phyloP scores from a whole-genome alignment of 2,888 invertebrate species.

The Tetranychus piercei region DNA sequence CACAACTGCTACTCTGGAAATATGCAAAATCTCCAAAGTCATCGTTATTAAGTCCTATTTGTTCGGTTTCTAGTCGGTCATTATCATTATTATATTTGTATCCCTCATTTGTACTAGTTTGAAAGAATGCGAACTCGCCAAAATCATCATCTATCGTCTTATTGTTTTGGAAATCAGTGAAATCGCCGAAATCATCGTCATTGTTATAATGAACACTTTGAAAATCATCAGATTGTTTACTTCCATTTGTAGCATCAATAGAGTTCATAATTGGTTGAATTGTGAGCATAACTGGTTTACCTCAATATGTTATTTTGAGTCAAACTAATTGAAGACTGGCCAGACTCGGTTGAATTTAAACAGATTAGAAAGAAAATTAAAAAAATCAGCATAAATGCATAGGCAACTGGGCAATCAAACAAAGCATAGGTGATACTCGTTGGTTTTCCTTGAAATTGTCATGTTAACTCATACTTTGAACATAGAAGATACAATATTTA shows the following conservation, averaged over 20 bases:
- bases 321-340: neutral
- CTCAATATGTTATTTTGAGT: neutral
- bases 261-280: slow-evolving; percentile 1
- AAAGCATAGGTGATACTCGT: neutral
- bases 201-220: neutral
- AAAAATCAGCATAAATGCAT: neutral
- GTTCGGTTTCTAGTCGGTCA: neutral
- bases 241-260: neutral
- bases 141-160: neutral
- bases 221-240: neutral
- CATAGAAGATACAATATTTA: neutral
- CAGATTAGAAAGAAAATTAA: neutral
- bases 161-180: neutral
- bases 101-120: neutral
- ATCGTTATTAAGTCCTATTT: neutral
- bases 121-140: neutral
- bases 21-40: neutral
- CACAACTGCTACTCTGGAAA: neutral
- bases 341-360: neutral
- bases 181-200: neutral
- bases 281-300: neutral
- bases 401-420: neutral
- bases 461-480: too few species aligned
- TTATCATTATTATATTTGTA: neutral
- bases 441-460: neutral